Base-by-base conservation (phyloP, 2,888 invertebrate genomes). In the Drosophila picticornis region DNA sequence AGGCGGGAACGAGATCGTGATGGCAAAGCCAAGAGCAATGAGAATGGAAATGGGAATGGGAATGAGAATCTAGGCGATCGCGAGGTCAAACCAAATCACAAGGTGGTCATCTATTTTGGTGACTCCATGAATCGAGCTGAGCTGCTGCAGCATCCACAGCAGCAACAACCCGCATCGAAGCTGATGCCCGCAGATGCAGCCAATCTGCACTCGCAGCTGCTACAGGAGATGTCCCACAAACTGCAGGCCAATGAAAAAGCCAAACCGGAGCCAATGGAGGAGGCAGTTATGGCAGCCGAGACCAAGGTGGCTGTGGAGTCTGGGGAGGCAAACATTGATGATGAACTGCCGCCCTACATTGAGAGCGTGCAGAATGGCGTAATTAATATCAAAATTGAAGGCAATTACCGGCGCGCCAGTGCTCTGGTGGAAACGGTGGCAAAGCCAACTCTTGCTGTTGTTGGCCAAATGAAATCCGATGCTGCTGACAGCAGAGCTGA, bases 81-180 rank as follows among this genome's bases (percentile, higher is more conserved):
- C 62, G 75, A 75, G 80, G 78, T 81, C 66, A 92, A 91, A 63
- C 85, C 91, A 65, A 92, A 92, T 81, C 96, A 96, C 89, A 96
- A 95, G 93, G 96, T 96, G n/a, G 95, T 96, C 56, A 96, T 96
- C 83, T 96, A 96, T 91, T 96, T 96, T 80, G 96, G 96, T 38
- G 96, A 96, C 89, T 95, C 95, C 4, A 95, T 95, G 43, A 90
- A 91, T 65, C 85, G 85, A 62, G 71, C 75, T 46, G 72, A 72
- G 56, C 55, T 53, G 32, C 84, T 65, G 53, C 73, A 22, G 16
- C 69, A 64, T 63, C 67, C 56, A 19, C 69, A 67, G 32, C 75
- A 72, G 57, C 69, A 36, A 31, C 55, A 40, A 31, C 55, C 74
- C 53, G 53, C 72, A 63, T 63, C 40, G 13, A 72, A 72, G 7